phyloP scores from a whole-genome alignment of 2,113 vertebrate genomes.

The Pyrgilauda ruficollis region DNA sequence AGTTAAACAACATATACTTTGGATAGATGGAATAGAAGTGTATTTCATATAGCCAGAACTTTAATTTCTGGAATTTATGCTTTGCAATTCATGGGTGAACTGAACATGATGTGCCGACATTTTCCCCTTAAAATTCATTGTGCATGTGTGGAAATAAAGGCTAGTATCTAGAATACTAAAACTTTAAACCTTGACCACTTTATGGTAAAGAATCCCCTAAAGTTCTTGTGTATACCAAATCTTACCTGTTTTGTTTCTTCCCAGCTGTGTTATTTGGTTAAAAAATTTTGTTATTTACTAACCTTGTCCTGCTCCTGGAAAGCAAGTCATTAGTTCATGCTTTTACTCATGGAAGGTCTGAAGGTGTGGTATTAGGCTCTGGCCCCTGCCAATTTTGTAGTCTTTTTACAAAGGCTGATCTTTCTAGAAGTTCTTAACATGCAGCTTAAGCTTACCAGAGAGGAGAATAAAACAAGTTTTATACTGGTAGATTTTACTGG shows the following conservation, averaged over 20 bases:
- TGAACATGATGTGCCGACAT: not conserved
- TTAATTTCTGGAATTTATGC: not conserved
- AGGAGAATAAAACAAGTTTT: not conserved
- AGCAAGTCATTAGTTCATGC: not conserved
- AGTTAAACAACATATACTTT: constrained; percentile 52
- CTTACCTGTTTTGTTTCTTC: not conserved
- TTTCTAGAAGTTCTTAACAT: not conserved
- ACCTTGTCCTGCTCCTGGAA: not conserved
- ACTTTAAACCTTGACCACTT: not conserved
- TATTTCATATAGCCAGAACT: not conserved
- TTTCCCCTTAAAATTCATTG: not conserved
- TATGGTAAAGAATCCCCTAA: not conserved
- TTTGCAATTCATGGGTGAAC: not conserved
- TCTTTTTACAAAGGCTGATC: not conserved
- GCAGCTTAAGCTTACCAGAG: not conserved
- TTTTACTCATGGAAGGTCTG: not conserved
- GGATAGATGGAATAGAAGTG: not conserved
- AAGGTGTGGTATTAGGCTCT: not conserved
- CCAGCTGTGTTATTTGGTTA: not conserved
- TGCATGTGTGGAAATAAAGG: not conserved
- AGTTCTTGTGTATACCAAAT: not conserved
- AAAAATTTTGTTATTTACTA: not conserved
- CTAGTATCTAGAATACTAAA: not conserved
- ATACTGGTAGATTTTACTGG: not conserved
- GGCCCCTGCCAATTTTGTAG: not conserved